Base-by-base conservation (phyloP, 2,797 vertebrate species). In the Chrosomus eos region DNA sequence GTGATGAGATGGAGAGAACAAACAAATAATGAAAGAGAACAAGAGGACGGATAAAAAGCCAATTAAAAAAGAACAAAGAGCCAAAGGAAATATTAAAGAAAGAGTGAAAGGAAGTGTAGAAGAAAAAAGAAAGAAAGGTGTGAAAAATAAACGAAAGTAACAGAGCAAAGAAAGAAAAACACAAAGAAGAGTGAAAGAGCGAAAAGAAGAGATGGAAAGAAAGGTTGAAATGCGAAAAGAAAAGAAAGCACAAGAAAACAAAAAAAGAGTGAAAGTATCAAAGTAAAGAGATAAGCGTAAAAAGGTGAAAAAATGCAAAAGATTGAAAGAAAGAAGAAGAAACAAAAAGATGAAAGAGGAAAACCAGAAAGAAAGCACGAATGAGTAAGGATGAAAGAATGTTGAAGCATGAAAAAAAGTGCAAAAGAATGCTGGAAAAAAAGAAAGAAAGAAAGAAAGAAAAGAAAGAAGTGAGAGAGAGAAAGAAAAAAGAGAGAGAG, bases 121-220 rank as follows among this genome's bases (percentile, higher is more conserved):
- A 28, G 23, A n/a, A 60, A n/a, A 10, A 10, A 75, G 79, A 75
- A 66, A 82, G 31, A 45, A 28, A 43, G 40, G 40, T 13, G 40
- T 81, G 68, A 74, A 84, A 83, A 83, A n/a, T n/a, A n/a, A 90
- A 86, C 83, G 84, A 82, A 84, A 89, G 79, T 70, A 58, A n/a
- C 55, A 58, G 23, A n/a, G 9, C 7, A 58, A 60, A 5, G 7
- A 62, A 58, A 58, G 23, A n/a, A 58, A 58, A 58, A 58, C 10
- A n/a, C 9, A 43, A 14, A 45, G 10, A 58, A 62, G 58, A 3
- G 58, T 62, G 2, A 28, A 62, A 62, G 2, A n/a, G 53, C 9
- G 9, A 23, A 3, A n/a, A n/a, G n/a, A n/a, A n/a, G n/a, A n/a
- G n/a, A n/a, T n/a, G n/a, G 19, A 53, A 19, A 7, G 51, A 55